Evolutionary conservation across 2,113 vertebrate genomes (phyloP), one percentile per base, ranked within the genome.

Genomic region (Thinocorus orbignyianus): DNA sequence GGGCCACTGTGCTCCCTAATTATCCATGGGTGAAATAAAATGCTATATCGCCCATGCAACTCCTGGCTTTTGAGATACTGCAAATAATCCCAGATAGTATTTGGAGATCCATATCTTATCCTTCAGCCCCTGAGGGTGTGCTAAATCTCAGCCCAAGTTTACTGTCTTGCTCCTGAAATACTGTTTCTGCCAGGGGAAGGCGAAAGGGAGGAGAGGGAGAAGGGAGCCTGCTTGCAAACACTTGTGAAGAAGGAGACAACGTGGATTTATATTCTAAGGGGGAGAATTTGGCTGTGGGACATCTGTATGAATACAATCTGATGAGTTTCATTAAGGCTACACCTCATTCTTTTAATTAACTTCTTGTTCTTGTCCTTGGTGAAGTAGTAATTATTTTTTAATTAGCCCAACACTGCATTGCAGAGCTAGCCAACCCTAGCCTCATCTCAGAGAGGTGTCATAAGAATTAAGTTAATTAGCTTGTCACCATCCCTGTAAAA

Each of bases 391-490:
- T 98, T 98, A 98, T 98, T 98, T 98, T 98, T 98, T 98, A 98
- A 98, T 98, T 98, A 98, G 98, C 90, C 96, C 91, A 92, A 94
- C 94, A 55, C 97, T 91, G 97, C 95, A 97, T 94, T 98, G 97
- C 97, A 95, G 96, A 96, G 96, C 95, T 97, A 88, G 93, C 97
- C 97, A 97, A 94, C 96, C 98, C 93, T 96, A 84, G 96, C 98
- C 97, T 98, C 97, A 95, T 98, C 97, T 95, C 71, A 84, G 98
- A 98, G 97, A 98, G 97, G 97, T 98, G 98, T 98, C 98, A 97
- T 95, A 98, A 98, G 98, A 98, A 98, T 98, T 98, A 98, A 98
- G 97, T 98, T 98, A 98, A 98, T 98, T 98, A 98, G 97, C 97
- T 97, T 98, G 98, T 98, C 98, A 98, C 94, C 80, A 90, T 96